These are phyloP conservation scores for Microchrysa polita DNA, from an alignment of 2,888 invertebrate genomes.

Conservation along the genomic window DNA sequence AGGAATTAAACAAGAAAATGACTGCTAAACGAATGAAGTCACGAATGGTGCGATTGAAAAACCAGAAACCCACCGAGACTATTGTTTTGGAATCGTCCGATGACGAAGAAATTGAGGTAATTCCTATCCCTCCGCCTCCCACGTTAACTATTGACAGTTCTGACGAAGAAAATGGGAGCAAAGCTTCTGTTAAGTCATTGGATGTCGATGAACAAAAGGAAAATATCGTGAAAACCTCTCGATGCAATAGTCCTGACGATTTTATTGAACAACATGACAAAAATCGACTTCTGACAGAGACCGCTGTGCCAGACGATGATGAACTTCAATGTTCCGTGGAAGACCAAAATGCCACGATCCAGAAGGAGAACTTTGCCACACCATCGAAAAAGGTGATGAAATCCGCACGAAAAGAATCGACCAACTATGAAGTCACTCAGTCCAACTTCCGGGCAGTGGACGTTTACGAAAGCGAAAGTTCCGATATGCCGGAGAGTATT, in stretches of 20 bases:
- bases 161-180: conserved; percentile 52
- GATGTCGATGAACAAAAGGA: neutral
- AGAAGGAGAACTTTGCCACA: conserved; percentile 16
- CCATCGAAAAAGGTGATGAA: conserved; percentile 35
- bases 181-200: conserved; percentile 48
- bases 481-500: conserved; percentile 63
- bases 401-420: neutral
- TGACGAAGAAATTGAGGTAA: conserved; percentile 59
- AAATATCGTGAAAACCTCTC: conserved; percentile 48
- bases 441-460: conserved; percentile 65
- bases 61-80: conserved; percentile 49
- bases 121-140: conserved; percentile 58
- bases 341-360: neutral
- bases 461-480: conserved; percentile 71
- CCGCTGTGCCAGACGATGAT: conserved; percentile 57
- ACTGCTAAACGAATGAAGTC: conserved; percentile 56
- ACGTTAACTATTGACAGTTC: conserved; percentile 59
- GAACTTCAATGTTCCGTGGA: conserved; percentile 51
- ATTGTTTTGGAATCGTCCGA: conserved; percentile 54
- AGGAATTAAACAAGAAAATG: conserved; percentile 55
- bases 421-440: conserved; percentile 61
- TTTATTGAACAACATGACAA: conserved; percentile 62
- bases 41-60: conserved; percentile 50
- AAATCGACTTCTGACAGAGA: conserved; percentile 54
- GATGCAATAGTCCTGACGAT: conserved; percentile 61